Conservation (phyloP, 1,140 invertebrate genomes). For the Drosophila orosa region DNA sequence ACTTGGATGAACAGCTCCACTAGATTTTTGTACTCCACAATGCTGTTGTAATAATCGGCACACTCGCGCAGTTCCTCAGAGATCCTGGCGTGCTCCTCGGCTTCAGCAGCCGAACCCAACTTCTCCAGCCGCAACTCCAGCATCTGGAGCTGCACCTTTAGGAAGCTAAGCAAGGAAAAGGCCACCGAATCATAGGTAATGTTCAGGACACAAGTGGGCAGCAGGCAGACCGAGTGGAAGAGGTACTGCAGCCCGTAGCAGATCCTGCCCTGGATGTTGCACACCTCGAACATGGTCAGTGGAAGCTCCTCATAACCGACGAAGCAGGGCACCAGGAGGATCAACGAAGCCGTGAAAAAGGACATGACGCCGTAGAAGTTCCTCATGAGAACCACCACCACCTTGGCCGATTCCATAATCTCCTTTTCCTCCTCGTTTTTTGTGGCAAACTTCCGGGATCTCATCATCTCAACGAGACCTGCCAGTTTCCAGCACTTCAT, state of each 20-base stretch:
- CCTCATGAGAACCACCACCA: conserved; percentile 31
- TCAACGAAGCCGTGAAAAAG: conserved; percentile 24
- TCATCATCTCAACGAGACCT: conserved; percentile 39
- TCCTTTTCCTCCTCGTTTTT: conserved; percentile 10
- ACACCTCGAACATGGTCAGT: conserved; percentile 62
- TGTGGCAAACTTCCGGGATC: conserved; percentile 18
- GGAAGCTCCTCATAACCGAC: conserved; percentile 37
- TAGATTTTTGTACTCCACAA: conserved; percentile 51
- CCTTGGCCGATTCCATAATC: conserved; percentile 3
- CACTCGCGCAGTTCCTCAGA: conserved; percentile 49
- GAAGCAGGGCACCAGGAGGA: conserved; percentile 44
- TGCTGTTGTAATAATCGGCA: conserved; percentile 46
- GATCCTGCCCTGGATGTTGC: conserved; percentile 8
- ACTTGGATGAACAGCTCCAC: conserved; percentile 62
- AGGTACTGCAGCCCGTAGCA: conserved; percentile 54
- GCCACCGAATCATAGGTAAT: conserved; percentile 68
- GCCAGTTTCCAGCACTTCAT: conserved; percentile 17
- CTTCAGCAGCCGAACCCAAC: conserved; percentile 12
- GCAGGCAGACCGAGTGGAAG: conserved; percentile 52
- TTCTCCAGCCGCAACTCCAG: conserved; percentile 52
- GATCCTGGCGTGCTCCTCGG: conserved; percentile 29
- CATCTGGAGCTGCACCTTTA: conserved; percentile 60
- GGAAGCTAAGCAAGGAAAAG: conserved; percentile 50
- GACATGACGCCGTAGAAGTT: conserved; percentile 52
- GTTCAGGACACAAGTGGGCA: conserved; percentile 64